Percentiles rank a stretch among this genome's conserved stretches.
phyloP scores from a whole-genome alignment of 2,888 invertebrate genomes.

The Saturnia japonica region DNA sequence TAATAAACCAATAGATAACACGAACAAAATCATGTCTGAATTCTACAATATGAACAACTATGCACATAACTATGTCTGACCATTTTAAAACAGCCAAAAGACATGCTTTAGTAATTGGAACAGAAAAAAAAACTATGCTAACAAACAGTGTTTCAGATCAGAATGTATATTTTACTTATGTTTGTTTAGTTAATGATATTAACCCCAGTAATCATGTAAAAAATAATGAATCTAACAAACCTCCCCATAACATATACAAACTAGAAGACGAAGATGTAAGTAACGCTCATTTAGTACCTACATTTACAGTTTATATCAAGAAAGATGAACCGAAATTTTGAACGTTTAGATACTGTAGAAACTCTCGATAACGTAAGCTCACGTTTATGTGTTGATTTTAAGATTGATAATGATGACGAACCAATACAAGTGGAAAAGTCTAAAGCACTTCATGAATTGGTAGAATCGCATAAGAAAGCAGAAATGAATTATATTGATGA shows the following conservation, averaged over 20 bases:
- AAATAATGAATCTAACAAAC: constrained; percentile 29
- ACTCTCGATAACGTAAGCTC: neutral
- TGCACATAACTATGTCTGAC: neutral
- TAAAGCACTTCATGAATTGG: constrained; percentile 63
- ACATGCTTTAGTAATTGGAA: neutral
- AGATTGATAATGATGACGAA: constrained; percentile 44
- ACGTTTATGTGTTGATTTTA: constrained; percentile 20
- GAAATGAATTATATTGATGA: constrained; percentile 27
- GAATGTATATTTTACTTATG: constrained; percentile 60
- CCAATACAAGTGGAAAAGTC: constrained; percentile 64
- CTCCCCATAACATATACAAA: constrained; percentile 31
- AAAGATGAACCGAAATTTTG: neutral
- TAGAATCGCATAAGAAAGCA: constrained; percentile 45
- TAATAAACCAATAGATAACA: neutral
- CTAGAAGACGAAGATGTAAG: constrained; percentile 41
- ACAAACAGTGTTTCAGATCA: constrained; percentile 62
- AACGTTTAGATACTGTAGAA: neutral
- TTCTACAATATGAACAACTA: neutral
- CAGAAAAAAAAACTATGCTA: constrained; percentile 40
- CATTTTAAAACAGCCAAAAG: neutral
- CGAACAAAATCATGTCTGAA: neutral
- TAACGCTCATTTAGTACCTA: constrained; percentile 1
- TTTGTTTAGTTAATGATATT: constrained; percentile 59
- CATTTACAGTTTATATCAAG: neutral
- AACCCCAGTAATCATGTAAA: constrained; percentile 41